These are phyloP conservation scores for Lycodopsis pacificus DNA, from an alignment of 2,797 vertebrate genomes.

Conservation along the genomic window DNA sequence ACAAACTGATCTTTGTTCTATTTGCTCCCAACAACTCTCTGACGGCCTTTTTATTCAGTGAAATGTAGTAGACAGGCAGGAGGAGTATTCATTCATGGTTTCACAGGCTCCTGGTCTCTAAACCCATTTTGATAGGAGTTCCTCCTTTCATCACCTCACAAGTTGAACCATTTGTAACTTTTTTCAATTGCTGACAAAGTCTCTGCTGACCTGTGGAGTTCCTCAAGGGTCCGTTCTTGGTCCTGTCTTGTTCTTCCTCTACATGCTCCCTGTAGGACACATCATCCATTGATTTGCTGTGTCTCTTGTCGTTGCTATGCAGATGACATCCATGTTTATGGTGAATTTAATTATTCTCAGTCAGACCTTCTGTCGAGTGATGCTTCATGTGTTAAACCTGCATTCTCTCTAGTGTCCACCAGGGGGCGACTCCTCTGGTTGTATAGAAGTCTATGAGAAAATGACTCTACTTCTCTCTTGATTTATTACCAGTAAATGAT, in stretches of 20 bases:
- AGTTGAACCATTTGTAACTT: background rate
- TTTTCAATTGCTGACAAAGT: background rate
- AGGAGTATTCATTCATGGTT: no score
- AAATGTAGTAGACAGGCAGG: background rate
- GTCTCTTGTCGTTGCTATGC: background rate
- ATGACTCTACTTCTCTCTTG: no score
- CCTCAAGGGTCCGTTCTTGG: background rate
- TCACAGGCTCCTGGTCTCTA: no score
- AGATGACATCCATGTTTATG: background rate
- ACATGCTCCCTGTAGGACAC: background rate
- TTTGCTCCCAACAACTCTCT: background rate
- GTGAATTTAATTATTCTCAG: background rate
- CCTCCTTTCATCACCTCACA: no score
- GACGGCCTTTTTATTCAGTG: background rate
- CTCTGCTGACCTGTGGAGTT: background rate
- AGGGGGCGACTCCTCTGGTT: no score
- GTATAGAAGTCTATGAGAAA: no score
- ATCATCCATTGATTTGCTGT: no score
- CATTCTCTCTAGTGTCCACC: no score
- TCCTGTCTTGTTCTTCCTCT: background rate
- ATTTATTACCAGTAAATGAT: no score
- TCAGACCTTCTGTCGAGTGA: background rate
- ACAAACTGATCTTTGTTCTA: background rate
- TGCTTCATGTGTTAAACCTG: no score
- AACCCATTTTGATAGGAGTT: no score